Evolutionary conservation across 1,140 invertebrate genomes (phyloP), one percentile per base, ranked within the genome.

Genomic region (Chrysopa pallens): DNA sequence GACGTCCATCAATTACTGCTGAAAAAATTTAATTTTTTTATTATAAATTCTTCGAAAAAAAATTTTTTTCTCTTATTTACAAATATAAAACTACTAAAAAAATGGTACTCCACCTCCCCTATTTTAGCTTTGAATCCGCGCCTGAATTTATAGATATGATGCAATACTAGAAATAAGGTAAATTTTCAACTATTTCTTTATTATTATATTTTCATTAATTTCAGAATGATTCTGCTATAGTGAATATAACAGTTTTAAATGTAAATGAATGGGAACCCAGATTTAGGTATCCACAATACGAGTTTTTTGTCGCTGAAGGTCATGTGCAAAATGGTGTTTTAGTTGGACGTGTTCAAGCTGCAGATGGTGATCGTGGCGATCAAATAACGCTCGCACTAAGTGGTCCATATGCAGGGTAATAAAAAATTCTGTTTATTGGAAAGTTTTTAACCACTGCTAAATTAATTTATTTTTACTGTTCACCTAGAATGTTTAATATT

Each of bases 251-350:
- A 0, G 79, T 94, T 4, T 64, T 85, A 49, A 83, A 92, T 59
- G 81, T 90, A 0, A 94, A 94, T 56, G 88, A 93, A 57, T 89
- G 84, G 84, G 86, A 90, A 60, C 89, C 89, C 1, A 68, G 84
- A 29, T 92, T 94, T 64, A 71, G 82, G 1, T 80, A 84, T 60
- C 74, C 82, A 0, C 78, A 85, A 54, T 93, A 91, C 55, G 84
- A 88, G 64, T 92, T 87, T 58, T 75, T 72, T 53, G 73, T 74
- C 45, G 69, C 62, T 40, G 56, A 42, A 39, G 63, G 61, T 44
- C 59, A 61, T 17, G 57, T 57, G 6, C 52, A 59, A 39, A 50
- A 62, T 38, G 66, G 67, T 57, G 57, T 62, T 47, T 50, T 54
- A 46, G 63, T 80, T 28, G 85, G 84, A 17, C 69, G 67, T 49